These are phyloP conservation scores for Mycetomoellerius zeteki DNA, from an alignment of 1,140 invertebrate species.

Conservation along the genomic window DNA sequence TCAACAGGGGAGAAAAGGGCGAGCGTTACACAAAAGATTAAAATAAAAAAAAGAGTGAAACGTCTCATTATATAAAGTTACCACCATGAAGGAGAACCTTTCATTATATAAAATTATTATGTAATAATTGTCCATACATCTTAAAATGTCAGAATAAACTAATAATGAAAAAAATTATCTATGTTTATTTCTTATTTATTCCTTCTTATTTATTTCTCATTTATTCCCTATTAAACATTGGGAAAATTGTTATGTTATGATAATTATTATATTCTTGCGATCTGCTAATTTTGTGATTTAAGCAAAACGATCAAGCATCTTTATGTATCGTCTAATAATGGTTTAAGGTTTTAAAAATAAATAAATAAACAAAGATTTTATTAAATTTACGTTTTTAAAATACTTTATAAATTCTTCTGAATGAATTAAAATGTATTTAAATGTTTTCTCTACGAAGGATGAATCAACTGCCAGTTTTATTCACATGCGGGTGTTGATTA, in stretches of 20 bases:
- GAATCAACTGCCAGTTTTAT: constrained; percentile 3
- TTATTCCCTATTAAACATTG: background rate
- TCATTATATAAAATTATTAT: constrained; percentile 87
- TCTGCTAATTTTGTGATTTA: background rate
- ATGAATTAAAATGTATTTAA: constrained; percentile 3
- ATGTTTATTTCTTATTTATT: background rate
- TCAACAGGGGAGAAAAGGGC: constrained; percentile 58
- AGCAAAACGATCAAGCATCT: background rate
- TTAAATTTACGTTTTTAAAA: background rate
- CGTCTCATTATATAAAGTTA: constrained; percentile 82
- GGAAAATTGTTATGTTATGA: background rate
- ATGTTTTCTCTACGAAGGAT: background rate
- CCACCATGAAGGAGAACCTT: constrained; percentile 83
- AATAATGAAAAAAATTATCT: constrained; percentile 79
- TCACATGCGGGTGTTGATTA: background rate
- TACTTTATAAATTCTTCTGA: background rate
- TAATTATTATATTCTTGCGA: background rate
- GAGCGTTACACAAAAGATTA: constrained; percentile 71
- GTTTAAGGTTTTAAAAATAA: background rate
- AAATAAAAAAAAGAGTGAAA: constrained; percentile 73
- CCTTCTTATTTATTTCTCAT: no score
- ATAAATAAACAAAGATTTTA: background rate
- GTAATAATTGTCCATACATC: constrained; percentile 87
- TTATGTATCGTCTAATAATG: background rate
- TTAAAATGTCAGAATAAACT: constrained; percentile 87